Evolutionary conservation across 1,140 invertebrate genomes (phyloP).

Genomic region (Hylaeus anthracinus): DNA sequence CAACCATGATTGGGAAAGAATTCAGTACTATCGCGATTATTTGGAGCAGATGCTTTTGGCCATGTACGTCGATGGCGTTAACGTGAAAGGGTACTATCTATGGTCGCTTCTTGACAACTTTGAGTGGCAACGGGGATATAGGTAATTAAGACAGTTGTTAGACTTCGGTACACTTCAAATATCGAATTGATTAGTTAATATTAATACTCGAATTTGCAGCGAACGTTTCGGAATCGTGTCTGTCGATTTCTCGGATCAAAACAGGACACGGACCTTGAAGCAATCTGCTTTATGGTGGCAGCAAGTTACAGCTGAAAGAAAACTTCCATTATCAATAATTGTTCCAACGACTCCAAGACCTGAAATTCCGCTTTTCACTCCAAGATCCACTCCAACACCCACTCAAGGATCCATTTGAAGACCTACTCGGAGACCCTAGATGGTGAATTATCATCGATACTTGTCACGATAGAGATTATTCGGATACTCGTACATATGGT

Average conservation of each 20-base stretch:
- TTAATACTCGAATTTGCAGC: conserved; percentile 74
- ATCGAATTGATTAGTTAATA: not conserved
- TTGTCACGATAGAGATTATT: no score
- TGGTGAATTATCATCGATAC: no score
- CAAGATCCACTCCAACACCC: no score
- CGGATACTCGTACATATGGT: no score
- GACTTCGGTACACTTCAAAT: not conserved
- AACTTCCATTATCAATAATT: no score
- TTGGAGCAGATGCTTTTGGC: conserved; percentile 85
- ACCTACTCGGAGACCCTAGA: no score
- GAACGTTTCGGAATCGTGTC: conserved; percentile 88
- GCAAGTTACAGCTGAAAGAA: not conserved
- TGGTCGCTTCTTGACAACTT: conserved; percentile 92
- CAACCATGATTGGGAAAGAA: conserved; percentile 60
- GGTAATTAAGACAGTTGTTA: conserved; percentile 78
- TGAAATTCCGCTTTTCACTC: no score
- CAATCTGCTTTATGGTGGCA: conserved; percentile 85
- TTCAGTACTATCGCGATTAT: conserved; percentile 82
- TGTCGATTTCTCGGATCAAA: conserved; percentile 86
- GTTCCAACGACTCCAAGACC: no score
- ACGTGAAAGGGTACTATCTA: conserved; percentile 85
- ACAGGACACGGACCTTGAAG: conserved; percentile 86
- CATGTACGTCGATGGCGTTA: conserved; percentile 84
- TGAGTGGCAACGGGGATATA: conserved; percentile 87
- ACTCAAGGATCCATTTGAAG: no score